phyloP scores from a whole-genome alignment of 2,888 invertebrate genomes.

The Hyppa rectilinea region DNA sequence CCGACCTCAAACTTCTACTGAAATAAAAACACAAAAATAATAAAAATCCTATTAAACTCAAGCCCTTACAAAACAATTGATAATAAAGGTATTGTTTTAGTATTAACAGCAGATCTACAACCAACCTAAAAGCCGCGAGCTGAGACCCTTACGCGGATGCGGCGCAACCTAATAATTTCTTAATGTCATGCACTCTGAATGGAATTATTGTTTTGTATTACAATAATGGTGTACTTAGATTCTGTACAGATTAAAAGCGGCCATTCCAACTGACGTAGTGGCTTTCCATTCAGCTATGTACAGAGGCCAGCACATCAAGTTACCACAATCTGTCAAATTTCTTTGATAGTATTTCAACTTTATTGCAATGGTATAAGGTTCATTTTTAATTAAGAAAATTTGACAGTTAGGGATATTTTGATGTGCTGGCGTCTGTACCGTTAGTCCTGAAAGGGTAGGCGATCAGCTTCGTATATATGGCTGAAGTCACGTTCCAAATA shows the following conservation, averaged over 20 bases:
- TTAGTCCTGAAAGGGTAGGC: conserved; percentile 42
- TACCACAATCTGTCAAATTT: no score
- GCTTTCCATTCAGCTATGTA: conserved; percentile 64
- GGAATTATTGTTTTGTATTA: conserved; percentile 90
- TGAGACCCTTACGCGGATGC: conserved; percentile 87
- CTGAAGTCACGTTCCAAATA: background rate
- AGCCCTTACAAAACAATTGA: background rate
- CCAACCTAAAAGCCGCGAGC: conserved; percentile 78
- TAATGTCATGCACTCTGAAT: conserved; percentile 89
- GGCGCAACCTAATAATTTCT: conserved; percentile 89
- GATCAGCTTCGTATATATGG: background rate
- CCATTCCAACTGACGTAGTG: conserved; percentile 74
- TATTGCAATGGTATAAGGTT: no score
- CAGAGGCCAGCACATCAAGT: no score
- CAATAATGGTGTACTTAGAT: conserved; percentile 87
- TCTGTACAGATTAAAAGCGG: conserved; percentile 80
- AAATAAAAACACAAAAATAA: no score
- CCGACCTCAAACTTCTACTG: no score
- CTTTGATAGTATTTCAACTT: no score
- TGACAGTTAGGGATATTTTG: no score
- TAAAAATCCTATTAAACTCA: background rate
- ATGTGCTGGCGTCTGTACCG: no score
- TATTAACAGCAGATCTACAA: conserved; percentile 16
- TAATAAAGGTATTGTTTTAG: no score
- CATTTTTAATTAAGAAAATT: no score